These are phyloP conservation scores for Agrochola lota DNA, from an alignment of 2,888 invertebrate species.

Conservation along the genomic window DNA sequence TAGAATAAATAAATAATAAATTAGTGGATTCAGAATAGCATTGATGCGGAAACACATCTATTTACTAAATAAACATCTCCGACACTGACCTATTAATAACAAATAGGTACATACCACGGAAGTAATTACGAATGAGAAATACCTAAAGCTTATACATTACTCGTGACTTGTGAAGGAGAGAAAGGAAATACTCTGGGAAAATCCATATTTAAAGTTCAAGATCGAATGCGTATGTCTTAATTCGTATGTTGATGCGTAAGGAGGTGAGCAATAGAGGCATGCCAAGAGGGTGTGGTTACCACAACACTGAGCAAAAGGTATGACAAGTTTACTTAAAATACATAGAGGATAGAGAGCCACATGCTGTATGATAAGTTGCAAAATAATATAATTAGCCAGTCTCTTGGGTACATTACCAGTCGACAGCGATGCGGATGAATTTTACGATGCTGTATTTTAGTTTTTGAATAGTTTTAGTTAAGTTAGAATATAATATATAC, in stretches of 20 bases:
- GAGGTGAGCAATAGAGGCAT: constrained; percentile 2
- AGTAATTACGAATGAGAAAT: constrained; percentile 42
- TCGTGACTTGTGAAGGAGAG: constrained; percentile 34
- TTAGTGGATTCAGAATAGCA: constrained; percentile 9
- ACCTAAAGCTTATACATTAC: constrained; percentile 25
- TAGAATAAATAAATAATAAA: constrained; percentile 37
- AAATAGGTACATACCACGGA: constrained; percentile 42
- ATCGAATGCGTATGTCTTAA: constrained; percentile 30
- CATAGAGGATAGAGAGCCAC: neutral
- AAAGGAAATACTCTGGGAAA: constrained; percentile 55
- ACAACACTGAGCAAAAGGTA: neutral
- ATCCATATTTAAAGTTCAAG: constrained; percentile 59
- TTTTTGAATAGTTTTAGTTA: too few relatives aligned
- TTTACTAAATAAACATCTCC: constrained; percentile 30
- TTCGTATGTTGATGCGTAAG: constrained; percentile 54
- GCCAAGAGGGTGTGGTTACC: neutral
- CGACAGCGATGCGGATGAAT: too few relatives aligned
- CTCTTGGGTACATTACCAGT: too few relatives aligned
- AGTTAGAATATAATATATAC: too few relatives aligned
- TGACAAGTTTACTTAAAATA: neutral
- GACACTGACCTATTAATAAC: constrained; percentile 43
- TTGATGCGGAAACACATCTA: constrained; percentile 52
- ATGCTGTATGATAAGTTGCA: neutral
- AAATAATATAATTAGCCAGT: too few relatives aligned
- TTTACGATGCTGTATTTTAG: too few relatives aligned